A percentile compares a stretch with the other conserved stretches of the same genome.
phyloP scores from a whole-genome alignment of 1,140 invertebrate genomes.

The Scaptodrosophila lebanonensis region DNA sequence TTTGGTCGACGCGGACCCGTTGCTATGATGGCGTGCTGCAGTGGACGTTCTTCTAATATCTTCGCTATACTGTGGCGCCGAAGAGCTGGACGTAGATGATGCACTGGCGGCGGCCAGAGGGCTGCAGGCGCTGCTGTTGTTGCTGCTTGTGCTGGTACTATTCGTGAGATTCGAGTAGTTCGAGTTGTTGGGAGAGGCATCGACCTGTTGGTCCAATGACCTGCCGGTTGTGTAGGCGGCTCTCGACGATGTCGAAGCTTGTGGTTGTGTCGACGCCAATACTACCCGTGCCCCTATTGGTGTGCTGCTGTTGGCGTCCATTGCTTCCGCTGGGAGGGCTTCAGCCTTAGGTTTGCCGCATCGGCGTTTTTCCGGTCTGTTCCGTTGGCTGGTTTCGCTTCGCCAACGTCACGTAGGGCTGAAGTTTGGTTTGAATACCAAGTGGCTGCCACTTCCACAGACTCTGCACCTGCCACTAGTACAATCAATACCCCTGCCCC shows the following conservation, averaged over 20 bases:
- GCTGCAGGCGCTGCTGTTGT: background rate
- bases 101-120: slow-evolving; percentile 23
- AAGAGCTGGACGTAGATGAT: slow-evolving; percentile 45
- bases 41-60: slow-evolving; percentile 45
- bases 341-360: too few species aligned
- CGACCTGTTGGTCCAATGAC: slow-evolving; percentile 66
- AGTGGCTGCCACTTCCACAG: slow-evolving; percentile 29
- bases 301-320: slow-evolving; percentile 37
- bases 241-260: slow-evolving; percentile 7
- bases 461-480: slow-evolving; percentile 21
- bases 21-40: slow-evolving; percentile 16
- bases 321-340: slow-evolving; percentile 21
- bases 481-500: slow-evolving; percentile 2
- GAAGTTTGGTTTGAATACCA: slow-evolving; percentile 25
- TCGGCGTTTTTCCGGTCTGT: slow-evolving; percentile 59
- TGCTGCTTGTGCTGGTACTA: slow-evolving; percentile 31
- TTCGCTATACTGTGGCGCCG: slow-evolving; percentile 69
- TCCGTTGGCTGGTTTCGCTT: slow-evolving; percentile 43
- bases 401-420: slow-evolving; percentile 15
- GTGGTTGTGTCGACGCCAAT: too few species aligned
- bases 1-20: slow-evolving; percentile 46
- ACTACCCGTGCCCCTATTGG: slow-evolving; percentile 20
- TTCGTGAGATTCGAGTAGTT: slow-evolving; percentile 70
- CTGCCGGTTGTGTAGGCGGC: slow-evolving; percentile 30
- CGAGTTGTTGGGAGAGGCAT: slow-evolving; percentile 54